phyloP scores from a whole-genome alignment of 2,797 vertebrate species.

The Peromyscus aztecus region DNA sequence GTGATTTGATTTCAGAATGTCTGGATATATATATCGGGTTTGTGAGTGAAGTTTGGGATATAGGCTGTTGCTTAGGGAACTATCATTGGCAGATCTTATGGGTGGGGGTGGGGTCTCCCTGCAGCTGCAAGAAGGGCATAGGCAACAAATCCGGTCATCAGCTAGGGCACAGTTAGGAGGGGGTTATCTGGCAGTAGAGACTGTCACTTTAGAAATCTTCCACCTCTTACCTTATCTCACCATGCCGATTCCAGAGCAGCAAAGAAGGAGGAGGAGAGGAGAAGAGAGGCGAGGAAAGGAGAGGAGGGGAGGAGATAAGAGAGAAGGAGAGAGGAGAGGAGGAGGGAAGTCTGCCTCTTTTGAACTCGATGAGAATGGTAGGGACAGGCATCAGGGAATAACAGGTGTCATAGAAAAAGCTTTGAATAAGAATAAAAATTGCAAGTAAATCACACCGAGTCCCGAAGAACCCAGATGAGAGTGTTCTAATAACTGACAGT shows the following conservation, averaged over 20 bases:
- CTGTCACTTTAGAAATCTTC: neutral
- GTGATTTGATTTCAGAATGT: slow-evolving; percentile 52
- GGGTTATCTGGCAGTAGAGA: neutral
- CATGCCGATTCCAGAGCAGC: neutral
- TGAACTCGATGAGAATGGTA: neutral
- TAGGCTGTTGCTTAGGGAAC: neutral
- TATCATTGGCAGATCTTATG: neutral
- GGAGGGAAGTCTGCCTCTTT: neutral
- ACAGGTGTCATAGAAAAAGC: neutral
- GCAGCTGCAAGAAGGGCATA: neutral
- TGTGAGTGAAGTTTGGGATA: neutral
- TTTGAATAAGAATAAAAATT: slow-evolving; percentile 66
- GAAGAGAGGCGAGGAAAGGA: neutral
- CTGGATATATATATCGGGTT: too few species aligned
- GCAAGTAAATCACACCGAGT: neutral
- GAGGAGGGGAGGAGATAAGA: neutral
- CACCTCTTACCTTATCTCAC: neutral
- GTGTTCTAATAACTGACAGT: slow-evolving; percentile 58
- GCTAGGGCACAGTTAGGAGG: neutral
- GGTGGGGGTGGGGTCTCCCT: neutral
- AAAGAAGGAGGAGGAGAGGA: neutral
- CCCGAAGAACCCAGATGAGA: slow-evolving; percentile 50
- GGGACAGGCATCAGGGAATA: neutral
- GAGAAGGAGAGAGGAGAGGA: too few species aligned
- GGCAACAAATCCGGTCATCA: neutral